Conservation (phyloP, 2,888 invertebrate species). For the Napeogenes sylphis region DNA sequence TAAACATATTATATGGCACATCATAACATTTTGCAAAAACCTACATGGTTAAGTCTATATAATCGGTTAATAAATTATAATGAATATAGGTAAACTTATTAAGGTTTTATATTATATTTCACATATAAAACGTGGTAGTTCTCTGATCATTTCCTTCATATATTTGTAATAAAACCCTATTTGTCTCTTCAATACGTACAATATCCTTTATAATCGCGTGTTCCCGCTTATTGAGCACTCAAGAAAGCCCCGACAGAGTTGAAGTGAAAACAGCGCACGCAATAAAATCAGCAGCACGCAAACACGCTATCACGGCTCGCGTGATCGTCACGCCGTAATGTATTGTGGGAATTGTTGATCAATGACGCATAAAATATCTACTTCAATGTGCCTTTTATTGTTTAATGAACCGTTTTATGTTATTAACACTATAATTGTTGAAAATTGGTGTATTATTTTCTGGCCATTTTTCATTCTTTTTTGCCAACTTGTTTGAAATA, state of each 20-base stretch:
- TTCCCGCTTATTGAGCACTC: constrained; percentile 66
- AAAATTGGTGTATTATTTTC: no score
- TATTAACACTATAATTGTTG: neutral
- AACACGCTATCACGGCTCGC: constrained; percentile 58
- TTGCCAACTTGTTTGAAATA: no score
- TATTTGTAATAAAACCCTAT: no score
- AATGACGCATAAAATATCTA: constrained; percentile 28
- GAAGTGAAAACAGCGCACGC: constrained; percentile 66
- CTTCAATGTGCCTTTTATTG: constrained; percentile 10
- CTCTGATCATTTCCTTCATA: no score
- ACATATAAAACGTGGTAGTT: no score
- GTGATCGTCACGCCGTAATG: constrained; percentile 39
- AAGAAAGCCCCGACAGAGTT: constrained; percentile 52
- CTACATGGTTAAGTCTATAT: no score
- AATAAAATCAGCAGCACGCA: constrained; percentile 52
- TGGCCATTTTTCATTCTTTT: no score
- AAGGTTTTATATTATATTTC: no score
- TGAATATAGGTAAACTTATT: no score
- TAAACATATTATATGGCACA: no score
- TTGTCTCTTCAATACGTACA: constrained; percentile 18
- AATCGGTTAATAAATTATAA: no score
- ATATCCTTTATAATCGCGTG: constrained; percentile 37
- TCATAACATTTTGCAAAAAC: no score
- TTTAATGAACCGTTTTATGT: constrained; percentile 3
- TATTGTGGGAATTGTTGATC: constrained; percentile 37